Conservation (phyloP, 37 sponge, comb jelly and placozoan genomes). For the Amphimedon queenslandica region DNA sequence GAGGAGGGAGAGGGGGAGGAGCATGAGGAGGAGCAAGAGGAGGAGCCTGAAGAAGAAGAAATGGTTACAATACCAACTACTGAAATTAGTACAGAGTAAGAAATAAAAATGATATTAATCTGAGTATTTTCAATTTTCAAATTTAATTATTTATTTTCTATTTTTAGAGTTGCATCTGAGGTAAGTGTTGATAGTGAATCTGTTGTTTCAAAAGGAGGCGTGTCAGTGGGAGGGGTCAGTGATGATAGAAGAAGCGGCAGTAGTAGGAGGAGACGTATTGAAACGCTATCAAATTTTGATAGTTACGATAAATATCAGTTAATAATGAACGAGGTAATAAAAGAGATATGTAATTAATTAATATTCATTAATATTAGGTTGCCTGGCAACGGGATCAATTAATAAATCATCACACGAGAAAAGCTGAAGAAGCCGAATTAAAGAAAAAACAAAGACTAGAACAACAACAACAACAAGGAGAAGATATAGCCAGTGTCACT, state of each 20-base stretch:
- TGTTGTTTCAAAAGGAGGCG: no score
- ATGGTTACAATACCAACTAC: not conserved
- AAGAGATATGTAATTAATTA: not conserved
- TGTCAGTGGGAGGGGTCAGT: slow-evolving; percentile 6
- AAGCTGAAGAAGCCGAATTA: not conserved
- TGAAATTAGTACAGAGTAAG: no score
- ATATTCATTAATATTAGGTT: not conserved
- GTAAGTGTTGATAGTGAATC: no score
- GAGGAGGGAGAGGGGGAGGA: not conserved
- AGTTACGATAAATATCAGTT: not conserved
- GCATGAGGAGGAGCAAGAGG: not conserved
- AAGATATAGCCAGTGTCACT: not conserved
- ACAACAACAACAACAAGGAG: not conserved
- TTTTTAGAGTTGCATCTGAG: no score
- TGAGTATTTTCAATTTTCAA: no score
- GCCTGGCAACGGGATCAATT: slow-evolving; percentile 1
- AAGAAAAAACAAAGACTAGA: not conserved
- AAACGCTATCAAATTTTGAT: no score
- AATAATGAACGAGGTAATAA: not conserved
- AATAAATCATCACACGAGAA: not conserved
- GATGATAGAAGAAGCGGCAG: no score
- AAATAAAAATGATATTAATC: no score
- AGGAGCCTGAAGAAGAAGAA: not conserved
- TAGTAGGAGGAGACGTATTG: no score
- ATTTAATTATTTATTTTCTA: no score